These are phyloP conservation scores for Synergus laeviventris DNA, from an alignment of 2,888 invertebrate species.

Conservation along the genomic window DNA sequence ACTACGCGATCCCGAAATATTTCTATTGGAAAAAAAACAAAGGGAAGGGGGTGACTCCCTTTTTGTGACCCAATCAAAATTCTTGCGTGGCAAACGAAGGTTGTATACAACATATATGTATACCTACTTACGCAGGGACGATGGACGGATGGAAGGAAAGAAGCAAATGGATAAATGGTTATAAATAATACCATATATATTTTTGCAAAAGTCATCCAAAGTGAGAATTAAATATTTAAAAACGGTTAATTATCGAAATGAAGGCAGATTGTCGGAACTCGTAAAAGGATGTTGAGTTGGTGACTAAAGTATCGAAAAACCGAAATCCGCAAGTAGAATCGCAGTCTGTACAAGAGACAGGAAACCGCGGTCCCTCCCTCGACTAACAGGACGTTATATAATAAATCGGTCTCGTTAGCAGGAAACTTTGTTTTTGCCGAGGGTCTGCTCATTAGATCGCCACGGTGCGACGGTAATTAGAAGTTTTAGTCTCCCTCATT, in stretches of 20 bases:
- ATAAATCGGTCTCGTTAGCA: slow-evolving; percentile 73
- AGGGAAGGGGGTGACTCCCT: slow-evolving; percentile 53
- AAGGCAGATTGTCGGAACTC: background rate
- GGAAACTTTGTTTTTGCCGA: slow-evolving; percentile 70
- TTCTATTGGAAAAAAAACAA: slow-evolving; percentile 50
- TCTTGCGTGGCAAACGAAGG: slow-evolving; percentile 56
- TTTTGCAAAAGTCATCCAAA: too few relatives aligned
- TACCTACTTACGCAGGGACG: slow-evolving; percentile 42
- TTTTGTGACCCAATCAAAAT: slow-evolving; percentile 63
- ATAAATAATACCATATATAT: slow-evolving; percentile 44
- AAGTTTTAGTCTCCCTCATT: slow-evolving; percentile 67
- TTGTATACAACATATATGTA: too few relatives aligned
- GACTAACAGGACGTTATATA: slow-evolving; percentile 67
- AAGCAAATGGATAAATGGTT: slow-evolving; percentile 41
- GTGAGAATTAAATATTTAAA: too few relatives aligned
- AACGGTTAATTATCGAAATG: too few relatives aligned
- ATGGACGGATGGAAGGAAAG: slow-evolving; percentile 32
- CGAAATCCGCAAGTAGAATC: slow-evolving; percentile 26
- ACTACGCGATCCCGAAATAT: slow-evolving; percentile 56
- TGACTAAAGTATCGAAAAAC: slow-evolving; percentile 16
- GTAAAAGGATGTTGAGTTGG: background rate
- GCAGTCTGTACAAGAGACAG: slow-evolving; percentile 44
- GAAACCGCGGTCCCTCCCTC: slow-evolving; percentile 55
- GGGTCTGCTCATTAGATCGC: slow-evolving; percentile 70
- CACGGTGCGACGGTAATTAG: slow-evolving; percentile 71